Evolutionary conservation across 2,888 invertebrate species (phyloP), one percentile per base, ranked within the genome.

Genomic region (Rapana venosa): DNA sequence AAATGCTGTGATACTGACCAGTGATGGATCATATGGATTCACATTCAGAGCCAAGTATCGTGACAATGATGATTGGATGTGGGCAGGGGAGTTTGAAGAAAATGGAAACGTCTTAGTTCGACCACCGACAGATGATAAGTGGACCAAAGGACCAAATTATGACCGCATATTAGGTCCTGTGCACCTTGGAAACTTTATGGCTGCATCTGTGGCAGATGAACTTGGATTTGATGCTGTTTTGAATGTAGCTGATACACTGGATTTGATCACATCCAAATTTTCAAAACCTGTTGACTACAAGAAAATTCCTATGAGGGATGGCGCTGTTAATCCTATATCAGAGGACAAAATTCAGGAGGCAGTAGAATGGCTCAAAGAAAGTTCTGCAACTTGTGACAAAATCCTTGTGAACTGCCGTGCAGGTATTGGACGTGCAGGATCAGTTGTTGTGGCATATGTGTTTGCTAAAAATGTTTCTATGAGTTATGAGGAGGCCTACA

Each of bases 141-240:
- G 92, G 92, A 90, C 92, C 20, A 90, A 92, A 83, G 92, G 92
- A n/a, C 92, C 92, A 2, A 88, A 91, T 66, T 92, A 90, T 56
- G 85, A 77, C 66, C 91, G 91, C 66, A 92, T 93, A 61, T 81
- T 91, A 1, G 92, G 91, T 35, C 84, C 83, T 47, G 90, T 93
- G n/a, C 85, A 92, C 84, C 90, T 93, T n/a, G 93, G 93, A 20
- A 93, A 93, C 79, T 93, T 92, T 89, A 92, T 92, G n/a, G 93
- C 93, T 35, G 93, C 93, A 0, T 87, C 92, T 0, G 87, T 91
- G 11, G 92, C 92, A 17, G 91, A 92, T 61, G 81, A 92, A 81
- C 89, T 90, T 56, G 92, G 91, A 1, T 92, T 92, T 85, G 93
- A 93, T 32, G 91, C 91, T 17, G 90, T 93, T 2, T 90, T 93